These are phyloP conservation scores for Trialeurodes vaporariorum DNA, from an alignment of 1,140 invertebrate species.

Conservation along the genomic window DNA sequence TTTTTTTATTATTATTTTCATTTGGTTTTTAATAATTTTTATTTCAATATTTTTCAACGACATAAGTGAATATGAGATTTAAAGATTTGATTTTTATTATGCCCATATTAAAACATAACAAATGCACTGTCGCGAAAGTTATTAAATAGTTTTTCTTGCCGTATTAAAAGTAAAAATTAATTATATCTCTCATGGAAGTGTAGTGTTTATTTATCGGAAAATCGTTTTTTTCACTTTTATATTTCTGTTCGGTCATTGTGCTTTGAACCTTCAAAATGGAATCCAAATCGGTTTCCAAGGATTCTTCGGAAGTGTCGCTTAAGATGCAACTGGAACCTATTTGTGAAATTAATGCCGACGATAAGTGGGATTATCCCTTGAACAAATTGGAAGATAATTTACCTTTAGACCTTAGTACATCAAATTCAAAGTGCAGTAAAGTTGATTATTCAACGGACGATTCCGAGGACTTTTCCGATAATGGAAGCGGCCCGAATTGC, in stretches of 20 bases:
- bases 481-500: conserved; percentile 23
- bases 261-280: not conserved
- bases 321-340: not conserved
- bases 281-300: not conserved
- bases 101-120: not conserved
- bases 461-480: conserved; percentile 34
- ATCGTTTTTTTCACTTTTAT: not conserved
- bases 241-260: no score
- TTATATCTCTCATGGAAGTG: not conserved
- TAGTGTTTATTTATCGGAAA: not conserved
- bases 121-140: not conserved
- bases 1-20: no score
- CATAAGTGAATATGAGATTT: not conserved
- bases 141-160: not conserved
- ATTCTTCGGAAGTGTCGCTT: not conserved
- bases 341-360: not conserved
- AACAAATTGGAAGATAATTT: not conserved
- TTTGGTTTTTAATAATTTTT: no score
- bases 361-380: not conserved
- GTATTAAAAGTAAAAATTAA: no score
- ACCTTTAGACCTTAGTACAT: not conserved
- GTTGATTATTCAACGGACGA: conserved; percentile 25
- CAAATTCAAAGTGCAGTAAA: not conserved
- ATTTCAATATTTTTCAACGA: no score
- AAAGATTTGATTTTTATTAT: not conserved